Evolutionary conservation across 2,888 invertebrate species (phyloP), one percentile per base, ranked within the genome.

Genomic region (Acronicta leporina): DNA sequence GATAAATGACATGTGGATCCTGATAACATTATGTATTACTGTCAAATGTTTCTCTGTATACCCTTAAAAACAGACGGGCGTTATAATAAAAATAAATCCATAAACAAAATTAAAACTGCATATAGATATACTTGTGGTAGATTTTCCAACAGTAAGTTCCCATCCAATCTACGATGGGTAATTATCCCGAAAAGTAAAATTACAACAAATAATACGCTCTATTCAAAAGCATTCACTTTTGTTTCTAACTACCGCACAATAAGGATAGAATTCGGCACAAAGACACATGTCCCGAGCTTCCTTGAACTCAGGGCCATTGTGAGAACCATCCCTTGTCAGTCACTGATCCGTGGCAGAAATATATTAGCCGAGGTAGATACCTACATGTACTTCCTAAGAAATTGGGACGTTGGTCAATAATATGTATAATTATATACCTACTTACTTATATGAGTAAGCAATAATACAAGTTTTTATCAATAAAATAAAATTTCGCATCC

Each of bases 321-420:
- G 40, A 15, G 25, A 41, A 15, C 33, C 33, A 65, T 38, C 71
- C 60, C 33, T 14, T 65, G 55, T 58, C 65, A 69, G 27, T 38
- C 60, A 69, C 27, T 59, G 52, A 60, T 46, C 56, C 64, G 68
- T 71, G 65, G 44, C 16, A 55, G 48, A 57, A 66, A 71, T 70
- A 66, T 57, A 64, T 69, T 69, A 64, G 44, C 20, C 0, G 14
- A 51, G 41, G 20, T 57, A 53, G 42, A 68, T 68, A 51, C 68
- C 44, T 15, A 41, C 46, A 51, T 43, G 46, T 47, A 16, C 27
- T 48, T 45, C 25, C 33, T 44, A 43, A 38, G 30, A 43, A 40
- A 38, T 60, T 46, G 27, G 50, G 42, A 14, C 42, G 40, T 33
- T 47, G 16, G 10, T 33, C 35, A 44, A n/a, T 44, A 55, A n/a